Base-by-base conservation (phyloP, 2,888 invertebrate genomes). In the Cheilosia vernalis region DNA sequence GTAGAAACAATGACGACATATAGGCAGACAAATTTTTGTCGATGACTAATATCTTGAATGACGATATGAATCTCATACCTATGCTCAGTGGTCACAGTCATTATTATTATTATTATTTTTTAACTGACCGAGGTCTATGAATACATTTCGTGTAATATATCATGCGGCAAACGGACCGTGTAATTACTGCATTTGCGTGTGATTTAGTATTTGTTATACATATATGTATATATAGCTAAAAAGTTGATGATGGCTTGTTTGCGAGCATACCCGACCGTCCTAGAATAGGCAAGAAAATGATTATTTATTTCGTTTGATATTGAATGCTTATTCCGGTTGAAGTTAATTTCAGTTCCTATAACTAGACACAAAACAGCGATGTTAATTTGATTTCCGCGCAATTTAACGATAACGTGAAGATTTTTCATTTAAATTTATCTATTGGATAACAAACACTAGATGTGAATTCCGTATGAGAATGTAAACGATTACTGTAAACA, bases 341-440 rank as follows among this genome's bases (percentile, higher is more conserved):
- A 79, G 74, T 74, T 67, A 49, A 63, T 77, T 67, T 30, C 21
- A 24, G 67, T 17, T 40, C 69, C 79, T 79, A 76, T 76, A 79
- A 74, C 53, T 58, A 76, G 72, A 27, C 13, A 17, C n/a, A 63
- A n/a, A 19, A 47, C 40, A 58, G 64, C 53, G 55, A 74, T 77
- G 53, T 74, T 69, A 3, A 55, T 76, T 74, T 64, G 51, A 70
- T 80, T 69, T 64, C 80, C 80, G 79, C 79, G 64, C 80, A 79
- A 70, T 80, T 79, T 47, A 40, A 13, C 33, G 55, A 56, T 74
- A 42, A 67, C 61, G 49, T 63, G 42, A 37, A 70, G 19, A 19
- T 49, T 47, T 58, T 64, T 56, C 21, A 5, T 10, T 15, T 24
- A 24, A 51, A 24, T 51, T 13, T 24, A 51, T 4, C 6, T 10